Base-by-base conservation (phyloP, 2,888 invertebrate species). In the Lomographa bimaculata region DNA sequence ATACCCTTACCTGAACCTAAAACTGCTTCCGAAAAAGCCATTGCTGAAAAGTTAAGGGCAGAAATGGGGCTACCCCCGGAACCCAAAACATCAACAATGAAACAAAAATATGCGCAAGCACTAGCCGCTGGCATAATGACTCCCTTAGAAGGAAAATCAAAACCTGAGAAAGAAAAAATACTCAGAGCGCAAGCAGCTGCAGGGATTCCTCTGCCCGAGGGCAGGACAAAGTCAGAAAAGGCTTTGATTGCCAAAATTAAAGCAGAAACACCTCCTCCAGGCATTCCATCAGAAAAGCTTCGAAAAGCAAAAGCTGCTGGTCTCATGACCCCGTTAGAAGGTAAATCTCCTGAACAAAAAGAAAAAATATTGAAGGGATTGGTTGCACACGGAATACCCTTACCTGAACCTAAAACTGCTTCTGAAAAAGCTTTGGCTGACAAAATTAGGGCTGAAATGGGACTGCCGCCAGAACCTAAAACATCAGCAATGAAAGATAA, bases 21-120 rank as follows among this genome's bases (percentile, higher is more conserved):
- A 37, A 51, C 61, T 0, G 16, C 49, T 0, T 68, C 66, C 0
- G 66, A 68, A 23, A 62, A 56, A 23, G 50, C 54, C 28, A 16
- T 60, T 1, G 43, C 57, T 5, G 43, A 54, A 5, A 62, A 61
- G 32, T 47, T 63, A 1, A 36, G 52, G 23, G 32, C 28, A 1
- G 53, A 60, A 9, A 3, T 63, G 7, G 67, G 67, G 4, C 27
- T 64, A 2, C 64, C 64, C 9, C 62, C 60, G 11, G 59, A 60
- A 47, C 57, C 63, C 7, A 45, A 45, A 51, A 54, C 60, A 3
- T 1, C 42, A 3, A 1, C 39, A 8, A 19, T 24, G 20, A 54
- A 39, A 44, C 30, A 35, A 9, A 58, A 47, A 46, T 58, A 61
- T 24, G 50, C 55, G 2, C 46, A 49, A 41, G 69, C 62, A 6